Evolutionary conservation across 2,888 invertebrate genomes (phyloP), one percentile per base, ranked within the genome.

Genomic region (Drosophila ustulata): DNA sequence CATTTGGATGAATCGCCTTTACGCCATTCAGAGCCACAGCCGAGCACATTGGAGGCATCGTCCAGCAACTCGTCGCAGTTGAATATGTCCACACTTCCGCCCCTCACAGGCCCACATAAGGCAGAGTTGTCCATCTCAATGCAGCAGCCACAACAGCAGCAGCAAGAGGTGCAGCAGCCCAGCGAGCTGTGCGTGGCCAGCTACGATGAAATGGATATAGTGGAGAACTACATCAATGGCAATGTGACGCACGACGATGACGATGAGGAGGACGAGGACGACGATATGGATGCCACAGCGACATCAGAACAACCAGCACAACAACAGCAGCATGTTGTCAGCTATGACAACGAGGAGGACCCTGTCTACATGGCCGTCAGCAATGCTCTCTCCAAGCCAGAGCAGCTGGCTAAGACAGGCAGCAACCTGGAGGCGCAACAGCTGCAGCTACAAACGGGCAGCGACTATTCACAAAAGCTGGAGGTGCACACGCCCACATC

Each of bases 121-220:
- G 58, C 57, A 11, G 82, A 77, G n/a, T 45, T 73, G 8, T 9
- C 70, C 4, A 43, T 46, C 4, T 25, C 73, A 6, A 41, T 78
- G 41, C 72, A 69, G 7, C 65, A 77, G 18, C 51, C 73, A n/a
- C 66, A 75, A 11, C 71, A 75, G n/a, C 73, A 76, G 26, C 71
- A 82, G 25, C 78, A 85, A 45, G 69, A 79, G 9, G 58, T 72
- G 13, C 72, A 72, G n/a, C 69, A 77, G 13, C 56, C 78, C 1
- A 78, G 58, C 28, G 85, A 78, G 11, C 52, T 85, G n/a, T 87
- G 87, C 46, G 85, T 85, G 37, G 71, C 82, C 13, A 71, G 73
- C 41, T 91, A 91, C 55, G 90, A 91, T 61, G 91, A 91, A 53
- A 91, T 91, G 90, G 90, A 91, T 51, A 90, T 91, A 39, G 39